phyloP scores from a whole-genome alignment of 2,113 vertebrate species.

The Phoxinus phoxinus region DNA sequence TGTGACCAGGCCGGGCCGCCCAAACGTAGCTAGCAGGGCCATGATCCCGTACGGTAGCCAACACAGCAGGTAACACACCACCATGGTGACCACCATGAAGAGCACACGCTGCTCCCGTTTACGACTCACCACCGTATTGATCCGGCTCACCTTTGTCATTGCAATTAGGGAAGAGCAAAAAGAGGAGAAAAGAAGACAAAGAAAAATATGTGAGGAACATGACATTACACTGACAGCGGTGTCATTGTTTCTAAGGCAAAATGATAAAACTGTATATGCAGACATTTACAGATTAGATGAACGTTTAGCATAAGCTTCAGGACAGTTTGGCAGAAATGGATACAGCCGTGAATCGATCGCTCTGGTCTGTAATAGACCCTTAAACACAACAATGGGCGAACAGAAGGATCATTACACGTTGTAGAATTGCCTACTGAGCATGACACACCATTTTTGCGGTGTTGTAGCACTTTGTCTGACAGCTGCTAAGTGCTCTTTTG shows the following conservation, averaged over 20 bases:
- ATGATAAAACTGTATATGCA: background rate
- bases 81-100: constrained; percentile 71
- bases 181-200: background rate
- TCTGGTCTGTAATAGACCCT: constrained; percentile 3
- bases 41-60: constrained; percentile 72
- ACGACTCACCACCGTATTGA: constrained; percentile 44
- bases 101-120: constrained; percentile 66
- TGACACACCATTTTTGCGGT: constrained; percentile 4
- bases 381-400: background rate
- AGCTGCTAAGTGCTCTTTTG: constrained; percentile 13
- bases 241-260: background rate
- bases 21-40: constrained; percentile 69
- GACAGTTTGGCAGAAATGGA: constrained; percentile 21
- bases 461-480: constrained; percentile 23
- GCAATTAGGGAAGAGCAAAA: background rate
- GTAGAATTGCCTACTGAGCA: constrained; percentile 11
- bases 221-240: background rate
- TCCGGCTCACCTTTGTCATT: constrained; percentile 60
- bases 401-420: constrained; percentile 8
- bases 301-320: background rate
- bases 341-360: constrained; percentile 11
- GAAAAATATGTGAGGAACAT: background rate
- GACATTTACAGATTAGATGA: background rate
- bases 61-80: constrained; percentile 75
- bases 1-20: constrained; percentile 65